Evolutionary conservation across 2,113 vertebrate genomes (phyloP), one percentile per base, ranked within the genome.

Genomic region (Capra hircus): DNA sequence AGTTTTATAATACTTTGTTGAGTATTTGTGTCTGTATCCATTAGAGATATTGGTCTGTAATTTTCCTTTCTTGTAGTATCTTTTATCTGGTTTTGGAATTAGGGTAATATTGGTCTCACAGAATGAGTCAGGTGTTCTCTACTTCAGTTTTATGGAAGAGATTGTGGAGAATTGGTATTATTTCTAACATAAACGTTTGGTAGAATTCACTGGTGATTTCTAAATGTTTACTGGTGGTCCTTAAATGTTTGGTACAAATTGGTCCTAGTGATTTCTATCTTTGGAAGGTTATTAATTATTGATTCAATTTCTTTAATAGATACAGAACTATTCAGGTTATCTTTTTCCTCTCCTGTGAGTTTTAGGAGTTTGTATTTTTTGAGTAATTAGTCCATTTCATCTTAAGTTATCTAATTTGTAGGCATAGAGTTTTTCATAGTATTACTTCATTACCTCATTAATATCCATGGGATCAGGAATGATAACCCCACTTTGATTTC

Each of bases 241-340:
- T 87, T 94, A 95, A 91, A 60, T 78, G 17, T 77, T 94, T 95
- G 82, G 45, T 83, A 88, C 30, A 77, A 57, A 94, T 88, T 94
- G 45, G 53, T 78, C 52, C 36, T 90, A 21, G 52, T 36, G 25
- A 74, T 93, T 59, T 93, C 25, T 62, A 1, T 94, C 71, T 94
- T 93, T 83, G 62, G 40, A 84, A 91, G 48, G 27, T 57, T 95
- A 74, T 78, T 85, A 80, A 86, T 90, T 97, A 91, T 57, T 87
- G 1, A 91, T 88, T 94, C 5, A 88, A 80, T 81, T 89, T 95
- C 52, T 78, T 81, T 94, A 71, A 77, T 57, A 94, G 28, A 62
- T 90, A 92, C 2, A 85, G 27, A 30, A 36, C 21, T 95, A 81
- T 53, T 88, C 5, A 91, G 40, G 40, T 67, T 89, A 94, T 71